Conservation (phyloP, 1,140 invertebrate species). For the Bombus sibiricus region DNA sequence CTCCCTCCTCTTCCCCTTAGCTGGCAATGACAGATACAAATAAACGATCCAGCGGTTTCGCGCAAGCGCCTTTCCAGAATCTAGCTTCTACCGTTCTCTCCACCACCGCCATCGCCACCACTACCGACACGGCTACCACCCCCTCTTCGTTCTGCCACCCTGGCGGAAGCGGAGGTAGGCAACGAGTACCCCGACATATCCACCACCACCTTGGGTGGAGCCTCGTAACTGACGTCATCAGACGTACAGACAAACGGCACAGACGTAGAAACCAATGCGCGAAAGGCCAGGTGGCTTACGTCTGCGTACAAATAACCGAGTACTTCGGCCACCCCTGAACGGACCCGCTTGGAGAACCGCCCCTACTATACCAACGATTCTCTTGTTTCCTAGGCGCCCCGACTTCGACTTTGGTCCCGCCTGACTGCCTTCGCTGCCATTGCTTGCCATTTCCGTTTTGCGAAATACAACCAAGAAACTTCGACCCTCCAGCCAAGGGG, state of each 20-base stretch:
- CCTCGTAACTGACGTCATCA: slow-evolving; percentile 76
- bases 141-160: slow-evolving; percentile 45
- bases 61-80: slow-evolving; percentile 72
- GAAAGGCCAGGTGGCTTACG: slow-evolving; percentile 65
- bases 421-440: slow-evolving; percentile 54
- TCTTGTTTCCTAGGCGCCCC: slow-evolving; percentile 55
- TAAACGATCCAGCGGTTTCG: slow-evolving; percentile 76
- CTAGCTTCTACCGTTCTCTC: slow-evolving; percentile 42
- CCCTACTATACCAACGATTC: slow-evolving; percentile 33
- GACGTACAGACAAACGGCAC: slow-evolving; percentile 78
- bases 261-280: slow-evolving; percentile 82
- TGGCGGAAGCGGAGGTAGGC: slow-evolving; percentile 60
- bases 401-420: slow-evolving; percentile 39
- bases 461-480: neutral
- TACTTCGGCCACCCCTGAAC: slow-evolving; percentile 42
- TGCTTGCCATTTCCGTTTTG: slow-evolving; percentile 50
- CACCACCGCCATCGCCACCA: slow-evolving; percentile 12
- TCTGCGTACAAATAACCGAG: slow-evolving; percentile 70
- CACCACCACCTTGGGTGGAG: slow-evolving; percentile 77
- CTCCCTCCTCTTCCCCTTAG: slow-evolving; percentile 65
- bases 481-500: neutral
- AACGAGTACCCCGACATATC: slow-evolving; percentile 49
- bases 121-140: slow-evolving; percentile 28
- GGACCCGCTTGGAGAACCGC: slow-evolving; percentile 67
- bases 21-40: slow-evolving; percentile 82